Evolutionary conservation across 2,888 invertebrate genomes (phyloP).

Genomic region (Tetranychus truncatus): DNA sequence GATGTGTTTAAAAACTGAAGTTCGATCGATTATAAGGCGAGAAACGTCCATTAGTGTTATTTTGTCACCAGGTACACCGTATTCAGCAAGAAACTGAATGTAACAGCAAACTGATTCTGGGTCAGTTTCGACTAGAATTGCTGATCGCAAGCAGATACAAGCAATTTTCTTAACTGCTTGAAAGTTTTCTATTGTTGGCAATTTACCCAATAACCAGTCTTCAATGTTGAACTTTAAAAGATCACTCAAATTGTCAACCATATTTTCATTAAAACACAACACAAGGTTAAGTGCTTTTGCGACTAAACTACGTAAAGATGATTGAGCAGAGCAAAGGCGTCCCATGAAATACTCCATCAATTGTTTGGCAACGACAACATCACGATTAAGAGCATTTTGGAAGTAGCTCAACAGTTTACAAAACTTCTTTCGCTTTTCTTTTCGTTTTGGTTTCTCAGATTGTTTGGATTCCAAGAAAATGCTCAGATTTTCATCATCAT

Average conservation of each 20-base stretch:
- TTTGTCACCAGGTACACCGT: slow-evolving; percentile 34
- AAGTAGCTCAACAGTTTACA: slow-evolving; percentile 52
- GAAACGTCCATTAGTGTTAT: slow-evolving; percentile 13
- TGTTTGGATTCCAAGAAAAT: neutral
- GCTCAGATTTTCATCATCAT: slow-evolving; percentile 32
- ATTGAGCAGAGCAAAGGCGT: slow-evolving; percentile 60
- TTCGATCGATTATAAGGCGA: slow-evolving; percentile 14
- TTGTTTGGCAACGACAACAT: slow-evolving; percentile 48
- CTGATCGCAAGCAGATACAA: slow-evolving; percentile 53
- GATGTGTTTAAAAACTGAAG: slow-evolving; percentile 12
- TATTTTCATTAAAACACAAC: slow-evolving; percentile 21
- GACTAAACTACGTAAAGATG: slow-evolving; percentile 55
- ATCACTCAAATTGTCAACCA: neutral
- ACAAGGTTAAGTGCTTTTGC: slow-evolving; percentile 34
- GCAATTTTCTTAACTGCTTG: slow-evolving; percentile 13
- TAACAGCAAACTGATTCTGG: slow-evolving; percentile 63
- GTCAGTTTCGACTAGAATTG: slow-evolving; percentile 74
- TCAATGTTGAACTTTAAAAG: slow-evolving; percentile 4
- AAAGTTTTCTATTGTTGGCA: slow-evolving; percentile 16
- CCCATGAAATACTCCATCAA: slow-evolving; percentile 73
- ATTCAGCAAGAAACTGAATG: slow-evolving; percentile 59
- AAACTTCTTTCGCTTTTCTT: slow-evolving; percentile 49
- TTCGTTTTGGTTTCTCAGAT: slow-evolving; percentile 29
- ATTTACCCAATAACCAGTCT: slow-evolving; percentile 14
- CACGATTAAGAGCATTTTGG: slow-evolving; percentile 38